Evolutionary conservation across 2,888 invertebrate genomes (phyloP).

Genomic region (Stegana nigrithorax): DNA sequence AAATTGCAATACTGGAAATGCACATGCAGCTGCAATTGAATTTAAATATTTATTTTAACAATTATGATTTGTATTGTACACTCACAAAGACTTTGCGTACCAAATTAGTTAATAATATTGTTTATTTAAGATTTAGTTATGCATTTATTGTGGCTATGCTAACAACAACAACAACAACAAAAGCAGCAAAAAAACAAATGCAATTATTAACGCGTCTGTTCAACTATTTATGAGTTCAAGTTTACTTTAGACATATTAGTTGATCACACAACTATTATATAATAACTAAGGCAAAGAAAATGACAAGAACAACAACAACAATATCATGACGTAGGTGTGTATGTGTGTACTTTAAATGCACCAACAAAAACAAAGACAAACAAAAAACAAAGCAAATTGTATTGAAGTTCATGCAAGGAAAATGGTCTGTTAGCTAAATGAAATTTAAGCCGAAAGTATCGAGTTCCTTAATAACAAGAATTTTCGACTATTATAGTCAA

Average conservation of each 20-base stretch:
- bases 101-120: slow-evolving; percentile 59
- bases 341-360: slow-evolving; percentile 6
- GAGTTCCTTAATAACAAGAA: not conserved
- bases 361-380: not conserved
- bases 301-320: slow-evolving; percentile 28
- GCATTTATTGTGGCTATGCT: slow-evolving; percentile 31
- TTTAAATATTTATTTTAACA: not conserved
- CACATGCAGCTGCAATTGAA: not conserved
- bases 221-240: slow-evolving; percentile 58
- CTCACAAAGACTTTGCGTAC: slow-evolving; percentile 58
- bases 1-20: slow-evolving; percentile 39
- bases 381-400: not conserved
- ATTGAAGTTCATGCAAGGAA: no score
- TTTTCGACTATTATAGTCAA: no score
- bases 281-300: slow-evolving; percentile 40
- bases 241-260: slow-evolving; percentile 49
- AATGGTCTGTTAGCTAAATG: no score
- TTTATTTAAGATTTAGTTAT: slow-evolving; percentile 50
- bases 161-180: not conserved
- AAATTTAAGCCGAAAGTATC: not conserved
- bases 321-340: not conserved
- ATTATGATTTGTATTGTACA: not conserved
- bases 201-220: slow-evolving; percentile 30
- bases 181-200: slow-evolving; percentile 33
- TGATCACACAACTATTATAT: slow-evolving; percentile 49